A percentile compares a stretch with the other conserved stretches of the same genome.
Evolutionary conservation across 2,113 vertebrate genomes (phyloP).

Genomic region (Gymnogyps californianus): DNA sequence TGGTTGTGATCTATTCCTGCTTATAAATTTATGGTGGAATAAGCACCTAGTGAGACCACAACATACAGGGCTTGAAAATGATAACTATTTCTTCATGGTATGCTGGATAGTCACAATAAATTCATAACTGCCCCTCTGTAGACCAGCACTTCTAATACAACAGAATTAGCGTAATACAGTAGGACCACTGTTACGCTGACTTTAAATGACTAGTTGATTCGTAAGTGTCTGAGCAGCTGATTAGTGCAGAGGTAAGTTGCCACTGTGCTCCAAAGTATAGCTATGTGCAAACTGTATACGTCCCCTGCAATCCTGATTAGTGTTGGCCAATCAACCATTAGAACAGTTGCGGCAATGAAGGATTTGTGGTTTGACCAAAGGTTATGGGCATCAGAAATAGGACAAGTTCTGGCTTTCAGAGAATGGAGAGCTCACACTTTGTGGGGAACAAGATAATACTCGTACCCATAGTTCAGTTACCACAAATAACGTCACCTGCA

Average conservation of each 20-base stretch:
- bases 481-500: not conserved
- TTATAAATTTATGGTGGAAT: not conserved
- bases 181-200: not conserved
- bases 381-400: not conserved
- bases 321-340: not conserved
- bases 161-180: not conserved
- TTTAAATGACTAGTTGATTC: not conserved
- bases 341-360: not conserved
- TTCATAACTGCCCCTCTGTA: not conserved
- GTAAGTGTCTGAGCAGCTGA: not conserved
- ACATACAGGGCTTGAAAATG: not conserved
- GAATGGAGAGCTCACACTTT: not conserved
- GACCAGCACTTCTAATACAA: not conserved
- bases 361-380: not conserved
- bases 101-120: not conserved
- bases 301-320: not conserved
- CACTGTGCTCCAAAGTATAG: not conserved
- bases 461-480: not conserved
- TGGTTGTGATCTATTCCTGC: not conserved
- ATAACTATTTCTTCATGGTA: not conserved
- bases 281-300: rapidly evolving
- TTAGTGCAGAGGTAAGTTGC: not conserved
- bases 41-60: not conserved
- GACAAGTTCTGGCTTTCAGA: not conserved
- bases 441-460: not conserved